Evolutionary conservation across 2,888 invertebrate species (phyloP), one percentile per base, ranked within the genome.

Genomic region (Polydrusus cervinus): DNA sequence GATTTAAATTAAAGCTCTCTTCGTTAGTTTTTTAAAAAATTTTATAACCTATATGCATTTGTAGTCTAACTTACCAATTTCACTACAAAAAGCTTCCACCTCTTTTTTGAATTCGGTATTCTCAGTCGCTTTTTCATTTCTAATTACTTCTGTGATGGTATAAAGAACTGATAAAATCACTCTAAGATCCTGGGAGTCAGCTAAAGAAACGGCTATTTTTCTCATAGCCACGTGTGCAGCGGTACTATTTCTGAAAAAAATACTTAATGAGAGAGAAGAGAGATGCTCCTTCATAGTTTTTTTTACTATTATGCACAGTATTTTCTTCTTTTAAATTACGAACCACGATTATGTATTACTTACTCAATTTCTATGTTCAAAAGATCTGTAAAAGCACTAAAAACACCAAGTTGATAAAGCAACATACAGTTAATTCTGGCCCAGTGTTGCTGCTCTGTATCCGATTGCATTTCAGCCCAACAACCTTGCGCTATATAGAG

Each of bases 401-500:
- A 98, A 14, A 96, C 92, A 16, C 98, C 99, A 88, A 94, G 91
- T 82, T 96, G 93, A 84, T 97, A 97, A 0, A 98, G 89, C 60
- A 95, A 89, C 88, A 97, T 93, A 18, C 96, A 93, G 87, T 98
- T 99, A 78, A 91, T 90, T 78, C 93, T 91, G 0, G 96, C 93
- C 91, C 94, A 94, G 72, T 93, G 91, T 79, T 93, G 92, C 86
- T 98, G 97, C 81, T 98, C 97, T 65, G 95, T 93, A 84, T 97
- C 97, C 0, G 94, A 95, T 84, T 97, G 95, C 87, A 96, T 94
- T 86, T 98, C 97, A 0, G 94, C 94, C 96, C 96, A 97, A 86
- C 96, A 96, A 16, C 97, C 97, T 88, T 99, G 98, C 6, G 95
- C 94, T 78, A 99, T 89, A 86, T 99, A 99, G n/a, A 99, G 90